Percentiles rank a stretch among this genome's conserved stretches.
These are phyloP conservation scores for Cyphomyrus discorhynchus DNA, from an alignment of 2,113 vertebrate species.

Conservation along the genomic window DNA sequence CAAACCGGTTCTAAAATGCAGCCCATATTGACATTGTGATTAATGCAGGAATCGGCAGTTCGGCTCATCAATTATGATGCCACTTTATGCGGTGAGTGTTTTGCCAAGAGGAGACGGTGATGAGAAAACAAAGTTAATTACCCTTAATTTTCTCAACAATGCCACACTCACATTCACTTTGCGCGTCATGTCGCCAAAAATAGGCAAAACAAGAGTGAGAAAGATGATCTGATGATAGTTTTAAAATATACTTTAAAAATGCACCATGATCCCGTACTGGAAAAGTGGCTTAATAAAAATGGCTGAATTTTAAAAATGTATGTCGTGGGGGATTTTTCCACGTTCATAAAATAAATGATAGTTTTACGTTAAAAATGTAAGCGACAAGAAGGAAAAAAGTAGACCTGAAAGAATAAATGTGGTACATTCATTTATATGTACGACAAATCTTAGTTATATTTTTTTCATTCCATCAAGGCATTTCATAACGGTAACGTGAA, in stretches of 20 bases:
- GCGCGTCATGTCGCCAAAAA: neutral
- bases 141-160: neutral
- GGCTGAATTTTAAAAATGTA: neutral
- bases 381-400: neutral
- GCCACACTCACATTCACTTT: neutral
- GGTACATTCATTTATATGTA: neutral
- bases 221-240: neutral
- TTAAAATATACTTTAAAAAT: neutral
- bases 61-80: neutral
- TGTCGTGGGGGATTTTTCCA: neutral
- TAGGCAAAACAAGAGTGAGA: neutral
- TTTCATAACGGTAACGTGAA: neutral
- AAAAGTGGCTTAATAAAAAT: neutral
- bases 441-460: neutral
- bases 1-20: neutral
- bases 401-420: neutral
- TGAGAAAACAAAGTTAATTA: slow-evolving; percentile 4
- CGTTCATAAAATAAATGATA: neutral
- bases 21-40: neutral
- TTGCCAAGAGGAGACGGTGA: neutral
- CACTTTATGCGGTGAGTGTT: neutral
- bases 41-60: neutral
- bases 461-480: neutral
- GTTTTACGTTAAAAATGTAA: neutral
- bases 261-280: neutral